phyloP scores from a whole-genome alignment of 2,888 invertebrate species.

The Dione juno region DNA sequence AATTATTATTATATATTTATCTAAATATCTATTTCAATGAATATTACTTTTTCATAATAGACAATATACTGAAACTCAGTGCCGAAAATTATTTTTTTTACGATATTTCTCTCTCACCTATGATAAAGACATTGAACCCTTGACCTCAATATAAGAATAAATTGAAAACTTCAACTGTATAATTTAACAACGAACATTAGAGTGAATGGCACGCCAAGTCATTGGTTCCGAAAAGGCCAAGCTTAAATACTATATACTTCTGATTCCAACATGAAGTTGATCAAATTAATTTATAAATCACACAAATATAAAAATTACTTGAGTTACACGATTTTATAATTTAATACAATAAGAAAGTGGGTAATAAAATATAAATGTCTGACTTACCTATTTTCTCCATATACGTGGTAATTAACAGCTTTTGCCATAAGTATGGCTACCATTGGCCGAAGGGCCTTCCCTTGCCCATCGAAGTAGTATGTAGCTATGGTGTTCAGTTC shows the following conservation, averaged over 20 bases:
- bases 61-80: neutral
- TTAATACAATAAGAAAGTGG: neutral
- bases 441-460: constrained; percentile 98
- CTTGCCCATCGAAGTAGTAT: constrained; percentile 99
- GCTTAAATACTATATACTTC: neutral
- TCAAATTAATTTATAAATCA: neutral
- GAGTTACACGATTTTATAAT: neutral
- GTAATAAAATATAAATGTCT: neutral
- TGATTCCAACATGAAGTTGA: neutral
- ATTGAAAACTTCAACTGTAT: constrained; percentile 36
- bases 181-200: constrained; percentile 39
- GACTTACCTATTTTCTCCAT: constrained; percentile 90
- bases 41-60: neutral
- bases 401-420: constrained; percentile 95
- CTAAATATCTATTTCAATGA: too few relatives aligned
- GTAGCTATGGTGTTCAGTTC: constrained; percentile 96
- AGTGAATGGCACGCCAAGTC: constrained; percentile 36
- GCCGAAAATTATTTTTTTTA: neutral
- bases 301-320: neutral
- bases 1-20: too few relatives aligned
- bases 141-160: constrained; percentile 36
- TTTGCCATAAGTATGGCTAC: constrained; percentile 96
- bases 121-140: constrained; percentile 35
- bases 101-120: constrained; percentile 14
- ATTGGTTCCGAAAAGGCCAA: constrained; percentile 34